Conservation (phyloP, 2,797 vertebrate species). For the Capromys pilorides region DNA sequence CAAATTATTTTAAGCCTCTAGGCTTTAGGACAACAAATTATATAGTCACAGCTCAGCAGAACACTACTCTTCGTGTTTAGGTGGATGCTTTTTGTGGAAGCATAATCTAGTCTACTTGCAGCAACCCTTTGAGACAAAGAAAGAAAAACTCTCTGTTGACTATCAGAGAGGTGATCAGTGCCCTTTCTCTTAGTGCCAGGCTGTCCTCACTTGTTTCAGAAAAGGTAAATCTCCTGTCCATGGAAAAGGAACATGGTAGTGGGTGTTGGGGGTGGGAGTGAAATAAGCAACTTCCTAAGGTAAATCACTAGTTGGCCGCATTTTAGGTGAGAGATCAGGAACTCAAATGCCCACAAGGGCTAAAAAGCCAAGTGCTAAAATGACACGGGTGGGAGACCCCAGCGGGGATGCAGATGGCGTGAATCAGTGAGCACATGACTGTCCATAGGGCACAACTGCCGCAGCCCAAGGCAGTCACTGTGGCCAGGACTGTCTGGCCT, state of each 20-base stretch:
- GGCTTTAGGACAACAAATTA: not conserved
- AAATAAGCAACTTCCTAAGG: not conserved
- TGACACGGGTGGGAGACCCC: not conserved
- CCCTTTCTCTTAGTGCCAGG: not conserved
- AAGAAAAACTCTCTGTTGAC: not conserved
- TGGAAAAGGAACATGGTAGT: not conserved
- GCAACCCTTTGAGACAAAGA: not conserved
- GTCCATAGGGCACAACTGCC: rapidly evolving
- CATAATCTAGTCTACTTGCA: not conserved
- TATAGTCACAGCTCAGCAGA: not conserved
- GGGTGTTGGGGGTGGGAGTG: not conserved
- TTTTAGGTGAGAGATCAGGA: not conserved
- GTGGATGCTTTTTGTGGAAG: not conserved
- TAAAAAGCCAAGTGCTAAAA: not conserved
- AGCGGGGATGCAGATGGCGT: not conserved
- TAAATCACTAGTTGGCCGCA: not conserved
- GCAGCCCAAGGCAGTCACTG: not conserved
- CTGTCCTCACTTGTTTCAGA: not conserved
- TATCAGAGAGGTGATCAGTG: not conserved
- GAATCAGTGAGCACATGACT: not conserved
- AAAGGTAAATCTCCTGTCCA: not conserved
- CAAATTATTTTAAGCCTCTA: not conserved
- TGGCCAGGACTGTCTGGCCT: not conserved
- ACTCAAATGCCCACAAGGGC: not conserved
- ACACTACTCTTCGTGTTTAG: not conserved